Conservation (phyloP, 2,888 invertebrate species). For the Ctenicera cuprea region DNA sequence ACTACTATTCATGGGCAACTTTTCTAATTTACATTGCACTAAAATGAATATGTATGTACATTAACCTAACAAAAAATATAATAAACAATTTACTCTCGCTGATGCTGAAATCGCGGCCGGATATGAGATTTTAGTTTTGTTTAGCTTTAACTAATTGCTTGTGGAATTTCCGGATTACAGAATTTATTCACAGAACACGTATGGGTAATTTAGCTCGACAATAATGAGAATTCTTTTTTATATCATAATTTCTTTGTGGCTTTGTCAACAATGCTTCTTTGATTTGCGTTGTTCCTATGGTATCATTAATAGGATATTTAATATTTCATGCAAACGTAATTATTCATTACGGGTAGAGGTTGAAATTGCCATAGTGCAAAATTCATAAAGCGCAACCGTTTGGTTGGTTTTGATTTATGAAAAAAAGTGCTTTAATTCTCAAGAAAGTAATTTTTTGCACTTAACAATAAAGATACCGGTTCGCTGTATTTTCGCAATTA, state of each 20-base stretch:
- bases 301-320: too few species aligned
- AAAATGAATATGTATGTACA: slow-evolving; percentile 41
- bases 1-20: slow-evolving; percentile 47
- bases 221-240: slow-evolving; percentile 26
- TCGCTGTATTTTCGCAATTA: too few species aligned
- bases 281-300: too few species aligned
- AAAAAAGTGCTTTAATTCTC: too few species aligned
- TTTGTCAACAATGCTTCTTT: neutral
- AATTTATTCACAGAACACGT: slow-evolving; percentile 45
- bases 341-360: too few species aligned
- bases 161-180: slow-evolving; percentile 52
- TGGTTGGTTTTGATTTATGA: too few species aligned
- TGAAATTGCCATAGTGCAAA: too few species aligned
- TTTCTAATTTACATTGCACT: slow-evolving; percentile 49
- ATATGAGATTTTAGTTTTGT: slow-evolving; percentile 67
- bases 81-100: slow-evolving; percentile 39
- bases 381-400: too few species aligned
- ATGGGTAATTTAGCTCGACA: slow-evolving; percentile 42
- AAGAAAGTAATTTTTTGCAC: too few species aligned
- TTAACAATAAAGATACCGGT: too few species aligned
- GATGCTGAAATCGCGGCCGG: slow-evolving; percentile 60
- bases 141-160: slow-evolving; percentile 54
- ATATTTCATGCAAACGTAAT: too few species aligned
- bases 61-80: slow-evolving; percentile 35
- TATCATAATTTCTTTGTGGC: neutral